Conservation (phyloP, 2,888 invertebrate genomes). For the Nectonema munidae region DNA sequence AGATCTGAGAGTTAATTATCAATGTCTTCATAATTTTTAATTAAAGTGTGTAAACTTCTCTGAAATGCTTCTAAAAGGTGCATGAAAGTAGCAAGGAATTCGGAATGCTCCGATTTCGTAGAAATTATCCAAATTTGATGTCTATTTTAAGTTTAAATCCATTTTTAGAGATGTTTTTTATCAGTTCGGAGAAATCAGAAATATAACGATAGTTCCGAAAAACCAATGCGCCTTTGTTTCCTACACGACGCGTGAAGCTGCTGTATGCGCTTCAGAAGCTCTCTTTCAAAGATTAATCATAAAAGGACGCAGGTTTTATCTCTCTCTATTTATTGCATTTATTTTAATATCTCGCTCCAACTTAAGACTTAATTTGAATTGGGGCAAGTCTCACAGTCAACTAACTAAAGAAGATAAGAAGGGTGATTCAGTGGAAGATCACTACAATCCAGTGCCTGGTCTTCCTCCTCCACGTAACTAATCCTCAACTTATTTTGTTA, state of each 20-base stretch:
- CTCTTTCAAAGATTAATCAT: conserved; percentile 65
- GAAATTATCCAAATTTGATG: no score
- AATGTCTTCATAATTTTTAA: no score
- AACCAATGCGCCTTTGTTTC: conserved; percentile 80
- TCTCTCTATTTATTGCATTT: conserved; percentile 15
- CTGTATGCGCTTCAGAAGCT: conserved; percentile 69
- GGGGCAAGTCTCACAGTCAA: conserved; percentile 9
- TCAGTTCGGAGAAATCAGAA: conserved; percentile 85
- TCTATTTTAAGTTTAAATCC: no score
- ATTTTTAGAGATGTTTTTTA: conserved; percentile 54
- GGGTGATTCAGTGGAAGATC: conserved; percentile 21
- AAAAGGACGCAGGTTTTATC: conserved; percentile 24
- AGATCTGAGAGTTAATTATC: no score
- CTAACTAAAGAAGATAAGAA: conserved; percentile 17
- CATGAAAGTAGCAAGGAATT: no score
- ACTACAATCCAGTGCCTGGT: conserved; percentile 26
- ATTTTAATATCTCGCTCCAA: conserved; percentile 22
- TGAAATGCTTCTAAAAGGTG: no score
- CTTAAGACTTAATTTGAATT: not conserved
- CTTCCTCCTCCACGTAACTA: conserved; percentile 20
- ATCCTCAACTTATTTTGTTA: no score
- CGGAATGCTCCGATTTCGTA: no score
- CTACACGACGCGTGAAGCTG: conserved; percentile 54
- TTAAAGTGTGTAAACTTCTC: no score
- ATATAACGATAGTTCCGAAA: conserved; percentile 54